Percentiles rank a stretch among this genome's conserved stretches.
Evolutionary conservation across 2,113 vertebrate genomes (phyloP).

Genomic region (Sphyrna mokarran): DNA sequence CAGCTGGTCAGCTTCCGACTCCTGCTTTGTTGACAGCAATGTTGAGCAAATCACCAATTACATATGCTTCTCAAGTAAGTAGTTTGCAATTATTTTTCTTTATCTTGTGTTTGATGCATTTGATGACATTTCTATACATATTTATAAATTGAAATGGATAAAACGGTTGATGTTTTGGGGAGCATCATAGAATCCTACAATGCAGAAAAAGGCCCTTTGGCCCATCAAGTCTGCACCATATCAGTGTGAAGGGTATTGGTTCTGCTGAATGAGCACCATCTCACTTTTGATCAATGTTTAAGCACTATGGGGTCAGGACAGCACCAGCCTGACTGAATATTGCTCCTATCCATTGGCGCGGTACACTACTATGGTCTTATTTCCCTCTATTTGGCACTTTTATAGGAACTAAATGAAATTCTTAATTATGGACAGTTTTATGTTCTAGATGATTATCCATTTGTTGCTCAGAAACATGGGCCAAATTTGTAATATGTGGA

Average conservation of each 20-base stretch:
- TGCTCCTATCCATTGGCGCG: neutral
- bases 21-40: constrained; percentile 67
- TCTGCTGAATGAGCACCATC: neutral
- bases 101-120: neutral
- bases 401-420: neutral
- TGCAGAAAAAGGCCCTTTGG: too few relatives aligned
- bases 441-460: neutral
- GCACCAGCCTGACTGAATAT: neutral
- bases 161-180: neutral
- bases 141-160: constrained; percentile 4
- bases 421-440: neutral
- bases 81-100: neutral
- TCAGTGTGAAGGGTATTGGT: neutral
- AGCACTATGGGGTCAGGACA: neutral
- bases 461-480: neutral
- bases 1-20: constrained; percentile 56
- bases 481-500: neutral
- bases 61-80: constrained; percentile 60
- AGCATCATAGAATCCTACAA: too few relatives aligned
- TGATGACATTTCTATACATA: neutral
- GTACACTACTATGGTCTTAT: neutral
- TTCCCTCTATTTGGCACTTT: neutral
- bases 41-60: constrained; percentile 79
- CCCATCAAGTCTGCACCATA: neutral
- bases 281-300: neutral